Evolutionary conservation across 2,888 invertebrate species (phyloP), one percentile per base, ranked within the genome.

Genomic region (Pristionchus fissidentatus): DNA sequence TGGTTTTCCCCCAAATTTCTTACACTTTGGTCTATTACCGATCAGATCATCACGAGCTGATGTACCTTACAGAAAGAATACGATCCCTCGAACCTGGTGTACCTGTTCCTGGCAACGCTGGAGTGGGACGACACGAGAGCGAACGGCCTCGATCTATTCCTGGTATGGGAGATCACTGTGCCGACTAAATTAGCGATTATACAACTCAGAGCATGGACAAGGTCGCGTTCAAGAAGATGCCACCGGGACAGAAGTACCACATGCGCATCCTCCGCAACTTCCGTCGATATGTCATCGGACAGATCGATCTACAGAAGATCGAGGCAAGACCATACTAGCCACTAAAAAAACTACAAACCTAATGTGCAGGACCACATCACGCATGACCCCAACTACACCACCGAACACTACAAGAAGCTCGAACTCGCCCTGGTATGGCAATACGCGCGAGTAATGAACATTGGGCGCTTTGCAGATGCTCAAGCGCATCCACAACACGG

Each of bases 401-500:
- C 32, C n/a, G 43, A 70, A 19, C 70, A 70, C 70, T 70, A 26
- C 70, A 41, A 22, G 10, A 38, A 70, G 15, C 38, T 70, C 70
- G 55, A 55, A 55, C 55, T 55, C 4, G 15, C 55, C 22, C 55
- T 55, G 55, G 55, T 55, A 55, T 22, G 55, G n/a, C 15, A 32
- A 32, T 32, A 7, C 8, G 32, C 29, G 0, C 13, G 22, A 13
- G 29, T 13, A 13, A 8, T 22, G 29, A 8, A 5, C 22, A 55
- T 2, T 22, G 22, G 22, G 5, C 8, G 1, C 60, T 32, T 60
- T 60, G 38, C 43, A 70, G 70, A 70, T 70, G 70, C 70, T 70
- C 70, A 70, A 70, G 70, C 70, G 70, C 70, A 70, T 70, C 43
- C 70, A 70, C 70, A 70, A 70, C 41, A 70, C 38, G 41, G 41